Percentiles rank a stretch among this genome's conserved stretches.
Conservation (phyloP, 2,888 invertebrate genomes). For the Hydrotaea cyrtoneurina region DNA sequence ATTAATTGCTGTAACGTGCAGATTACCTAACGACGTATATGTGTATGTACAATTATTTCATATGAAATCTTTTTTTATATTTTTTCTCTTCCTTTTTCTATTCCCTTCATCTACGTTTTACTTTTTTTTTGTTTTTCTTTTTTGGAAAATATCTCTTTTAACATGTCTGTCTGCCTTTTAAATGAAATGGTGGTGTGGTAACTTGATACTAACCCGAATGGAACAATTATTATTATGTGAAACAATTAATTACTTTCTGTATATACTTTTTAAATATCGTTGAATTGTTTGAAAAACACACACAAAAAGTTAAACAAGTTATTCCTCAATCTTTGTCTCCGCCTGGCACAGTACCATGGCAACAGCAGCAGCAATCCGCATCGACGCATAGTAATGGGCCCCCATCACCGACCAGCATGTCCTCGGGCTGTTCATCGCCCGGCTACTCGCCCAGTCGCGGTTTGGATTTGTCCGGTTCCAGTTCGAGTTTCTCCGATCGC, state of each 20-base stretch:
- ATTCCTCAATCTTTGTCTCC: conserved; percentile 84
- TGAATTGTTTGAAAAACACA: conserved; percentile 25
- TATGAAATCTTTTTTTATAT: conserved; percentile 17
- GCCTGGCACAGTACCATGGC: conserved; percentile 85
- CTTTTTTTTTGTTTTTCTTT: conserved; percentile 54
- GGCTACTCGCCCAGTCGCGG: conserved; percentile 82
- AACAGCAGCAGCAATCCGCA: conserved; percentile 80
- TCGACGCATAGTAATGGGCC: conserved; percentile 82
- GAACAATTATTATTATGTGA: not conserved
- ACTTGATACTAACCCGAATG: conserved; percentile 38
- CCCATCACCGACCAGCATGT: conserved; percentile 85
- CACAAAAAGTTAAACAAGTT: conserved; percentile 85
- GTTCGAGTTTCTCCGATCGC: conserved; percentile 84
- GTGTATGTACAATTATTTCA: not conserved
- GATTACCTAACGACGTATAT: not conserved
- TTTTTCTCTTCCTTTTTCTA: conserved; percentile 42
- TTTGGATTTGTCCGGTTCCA: conserved; percentile 83
- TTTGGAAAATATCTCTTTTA: not conserved
- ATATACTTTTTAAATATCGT: conserved; percentile 7
- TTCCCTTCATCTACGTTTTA: conserved; percentile 37
- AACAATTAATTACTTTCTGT: conserved; percentile 3
- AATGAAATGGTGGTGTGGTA: conserved; percentile 36
- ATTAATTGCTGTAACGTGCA: not conserved
- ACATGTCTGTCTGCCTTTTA: conserved; percentile 48
- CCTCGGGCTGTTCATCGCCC: conserved; percentile 83